Evolutionary conservation across 2,113 vertebrate genomes (phyloP).

Genomic region (Dromaius novaehollandiae): DNA sequence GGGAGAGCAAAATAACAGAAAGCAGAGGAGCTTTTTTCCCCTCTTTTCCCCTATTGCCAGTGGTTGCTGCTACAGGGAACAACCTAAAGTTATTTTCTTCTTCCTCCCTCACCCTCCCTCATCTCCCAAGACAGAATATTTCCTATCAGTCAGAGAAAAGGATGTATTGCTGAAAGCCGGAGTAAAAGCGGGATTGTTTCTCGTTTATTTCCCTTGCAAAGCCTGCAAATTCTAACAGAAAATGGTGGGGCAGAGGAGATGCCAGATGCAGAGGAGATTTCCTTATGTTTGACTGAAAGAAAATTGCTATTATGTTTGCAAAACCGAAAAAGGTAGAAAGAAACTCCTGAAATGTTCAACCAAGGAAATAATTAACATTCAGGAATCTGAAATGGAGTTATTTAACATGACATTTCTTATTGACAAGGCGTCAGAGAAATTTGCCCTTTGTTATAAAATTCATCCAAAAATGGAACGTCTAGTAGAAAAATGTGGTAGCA

Average conservation of each 20-base stretch:
- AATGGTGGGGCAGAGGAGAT: not conserved
- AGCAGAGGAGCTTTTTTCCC: not conserved
- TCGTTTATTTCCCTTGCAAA: not conserved
- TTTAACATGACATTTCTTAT: not conserved
- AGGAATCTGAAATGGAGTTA: not conserved
- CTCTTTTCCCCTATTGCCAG: not conserved
- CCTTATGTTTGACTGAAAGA: not conserved
- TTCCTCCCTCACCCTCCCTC: rapidly evolving
- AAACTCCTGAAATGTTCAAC: not conserved
- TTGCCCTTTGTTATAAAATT: not conserved
- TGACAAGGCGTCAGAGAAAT: not conserved
- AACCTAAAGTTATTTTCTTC: not conserved
- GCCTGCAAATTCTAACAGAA: not conserved
- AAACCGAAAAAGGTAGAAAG: not conserved
- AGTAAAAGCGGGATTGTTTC: not conserved
- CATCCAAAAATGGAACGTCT: not conserved
- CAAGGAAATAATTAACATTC: not conserved
- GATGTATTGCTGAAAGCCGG: not conserved
- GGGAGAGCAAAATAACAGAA: not conserved
- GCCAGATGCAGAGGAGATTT: not conserved
- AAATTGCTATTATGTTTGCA: not conserved
- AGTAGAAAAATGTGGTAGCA: not conserved
- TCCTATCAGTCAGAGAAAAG: not conserved
- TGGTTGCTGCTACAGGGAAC: not conserved
- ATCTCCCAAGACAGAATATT: not conserved